phyloP scores from a whole-genome alignment of 2,113 vertebrate species.

The Clarias batrachus region DNA sequence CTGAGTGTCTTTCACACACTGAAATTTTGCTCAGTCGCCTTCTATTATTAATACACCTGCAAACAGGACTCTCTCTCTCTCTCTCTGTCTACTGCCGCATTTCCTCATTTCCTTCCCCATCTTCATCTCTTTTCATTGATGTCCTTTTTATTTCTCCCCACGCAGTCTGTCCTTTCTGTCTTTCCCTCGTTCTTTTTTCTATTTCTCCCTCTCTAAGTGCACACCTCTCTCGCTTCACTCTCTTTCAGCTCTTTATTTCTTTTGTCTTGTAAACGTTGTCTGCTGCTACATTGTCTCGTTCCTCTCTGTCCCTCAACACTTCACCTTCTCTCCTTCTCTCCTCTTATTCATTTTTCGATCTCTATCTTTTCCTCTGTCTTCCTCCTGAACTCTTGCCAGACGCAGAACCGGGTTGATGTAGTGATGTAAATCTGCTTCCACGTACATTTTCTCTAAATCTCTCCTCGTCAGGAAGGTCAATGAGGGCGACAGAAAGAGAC shows the following conservation, averaged over 20 bases:
- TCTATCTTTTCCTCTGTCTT: neutral
- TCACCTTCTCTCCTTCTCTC: neutral
- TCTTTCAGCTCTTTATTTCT: too few relatives aligned
- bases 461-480: neutral
- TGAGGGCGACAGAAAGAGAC: neutral
- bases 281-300: too few relatives aligned
- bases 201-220: neutral
- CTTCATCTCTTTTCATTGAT: neutral
- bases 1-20: neutral
- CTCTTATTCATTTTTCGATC: neutral
- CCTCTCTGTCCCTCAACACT: neutral
- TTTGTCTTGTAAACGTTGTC: too few relatives aligned
- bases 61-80: neutral
- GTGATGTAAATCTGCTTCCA: neutral
- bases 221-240: neutral
- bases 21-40: neutral
- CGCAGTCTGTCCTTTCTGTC: neutral
- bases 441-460: neutral
- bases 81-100: neutral
- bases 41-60: constrained; percentile 7
- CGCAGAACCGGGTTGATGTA: neutral
- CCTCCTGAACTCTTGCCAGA: neutral
- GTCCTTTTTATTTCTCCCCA: neutral
- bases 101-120: neutral
- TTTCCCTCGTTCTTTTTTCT: neutral